Conservation (phyloP, 2,888 invertebrate species). For the Cantharis nigra region DNA sequence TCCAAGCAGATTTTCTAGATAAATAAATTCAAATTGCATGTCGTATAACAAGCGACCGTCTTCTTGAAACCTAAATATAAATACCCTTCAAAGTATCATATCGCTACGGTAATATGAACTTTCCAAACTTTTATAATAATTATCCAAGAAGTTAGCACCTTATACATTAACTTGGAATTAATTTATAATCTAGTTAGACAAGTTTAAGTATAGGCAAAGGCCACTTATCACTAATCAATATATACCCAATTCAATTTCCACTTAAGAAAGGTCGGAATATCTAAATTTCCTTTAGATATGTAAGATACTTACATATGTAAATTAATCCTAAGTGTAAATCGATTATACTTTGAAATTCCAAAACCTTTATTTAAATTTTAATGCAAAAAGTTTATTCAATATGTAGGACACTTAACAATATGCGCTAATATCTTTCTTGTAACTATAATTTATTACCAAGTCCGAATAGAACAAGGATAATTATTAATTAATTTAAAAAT, state of each 20-base stretch:
- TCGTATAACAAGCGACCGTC: neutral
- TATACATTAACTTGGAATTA: neutral
- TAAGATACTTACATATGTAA: conserved; percentile 11
- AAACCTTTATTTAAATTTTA: neutral
- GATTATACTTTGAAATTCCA: neutral
- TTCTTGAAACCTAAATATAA: neutral
- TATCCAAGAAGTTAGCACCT: neutral
- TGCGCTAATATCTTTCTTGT: neutral
- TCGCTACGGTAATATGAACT: neutral
- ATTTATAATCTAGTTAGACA: neutral
- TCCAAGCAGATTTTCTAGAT: conserved; percentile 44
- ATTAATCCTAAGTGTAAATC: conserved; percentile 13
- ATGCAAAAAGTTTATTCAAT: neutral
- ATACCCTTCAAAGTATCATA: neutral
- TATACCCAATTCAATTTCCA: conserved; percentile 13
- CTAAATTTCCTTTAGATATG: conserved; percentile 16
- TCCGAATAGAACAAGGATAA: neutral
- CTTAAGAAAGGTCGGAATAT: conserved; percentile 15
- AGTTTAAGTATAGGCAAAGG: neutral
- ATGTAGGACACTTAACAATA: neutral
- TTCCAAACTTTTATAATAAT: neutral
- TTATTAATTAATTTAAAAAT: neutral
- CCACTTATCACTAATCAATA: conserved; percentile 14
- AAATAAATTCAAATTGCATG: conserved; percentile 44
- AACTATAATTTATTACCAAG: neutral